Base-by-base conservation (phyloP, 2,797 vertebrate genomes). In the Acanthornis magna region DNA sequence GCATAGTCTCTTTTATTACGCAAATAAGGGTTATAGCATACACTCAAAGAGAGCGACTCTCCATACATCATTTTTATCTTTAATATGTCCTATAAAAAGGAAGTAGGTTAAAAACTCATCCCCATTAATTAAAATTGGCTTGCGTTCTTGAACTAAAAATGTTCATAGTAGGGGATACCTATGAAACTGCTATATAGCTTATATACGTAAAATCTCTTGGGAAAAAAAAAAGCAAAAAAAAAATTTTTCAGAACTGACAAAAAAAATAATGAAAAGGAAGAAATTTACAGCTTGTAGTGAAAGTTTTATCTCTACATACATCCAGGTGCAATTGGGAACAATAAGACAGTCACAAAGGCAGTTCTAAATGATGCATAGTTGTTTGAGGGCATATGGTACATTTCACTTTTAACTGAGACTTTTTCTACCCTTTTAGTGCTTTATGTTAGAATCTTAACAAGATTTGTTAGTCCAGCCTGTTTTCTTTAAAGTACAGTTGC, bases 401-500 rank as follows among this genome's bases (percentile, higher is more conserved):
- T 93, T 90, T 95, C 79, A 94, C 77, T 95, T 93, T 91, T 91
- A 87, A 84, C 78, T 82, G 91, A 93, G 89, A 95, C 48, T 96
- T 84, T 62, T 82, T 45, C 48, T 83, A 43, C 78, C 48, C 85
- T 93, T 96, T 95, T 91, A 95, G 86, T 85, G 66, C 32, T 94
- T 95, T 94, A 91, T 88, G 78, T 86, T 87, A 72, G 85, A 93
- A 92, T 87, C 65, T 87, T 94, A 96, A 95, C 38, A 86, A 87
- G 76, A 91, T 95, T 97, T 95, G 85, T 93, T 94, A 97, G 95
- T 95, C 92, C 89, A 89, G 71, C 70, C 91, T 93, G 90, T 91
- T 97, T 96, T 95, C 93, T 91, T 95, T 94, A 91, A 96, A 95
- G 87, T 83, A 92, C n/a, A 93, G 85, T 91, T 88, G 73, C 76